Evolutionary conservation across 2,797 vertebrate species (phyloP), one percentile per base, ranked within the genome.

Genomic region (Tragopan temminckii): DNA sequence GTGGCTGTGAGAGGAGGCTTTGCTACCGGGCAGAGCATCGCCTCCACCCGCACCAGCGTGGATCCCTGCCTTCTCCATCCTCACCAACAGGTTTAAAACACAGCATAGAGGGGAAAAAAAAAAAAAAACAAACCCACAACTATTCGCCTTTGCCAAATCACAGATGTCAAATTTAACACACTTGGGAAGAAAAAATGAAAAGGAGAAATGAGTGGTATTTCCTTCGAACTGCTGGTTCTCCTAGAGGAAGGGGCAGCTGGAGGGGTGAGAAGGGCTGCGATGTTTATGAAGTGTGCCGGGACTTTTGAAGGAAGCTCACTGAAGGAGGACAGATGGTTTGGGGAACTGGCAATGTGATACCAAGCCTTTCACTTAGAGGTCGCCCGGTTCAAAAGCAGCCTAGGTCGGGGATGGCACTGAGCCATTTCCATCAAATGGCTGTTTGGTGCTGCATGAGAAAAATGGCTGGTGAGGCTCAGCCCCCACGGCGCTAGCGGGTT

Each of bases 221-320:
- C 93, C 95, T 93, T 84, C 67, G 0, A 91, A 84, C n/a, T 25
- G 67, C 89, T 48, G 36, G 88, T 94, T 76, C 93, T 95, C 74
- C 90, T 89, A 25, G 70, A 95, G 88, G 92, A 94, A 91, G 80
- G 77, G 94, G 93, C 92, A 93, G 93, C 92, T 88, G 96, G 81
- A 91, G 70, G 94, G 93, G 95, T 93, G 91, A 96, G 88, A 61
- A 92, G 82, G 93, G 89, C 74, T 72, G 81, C 63, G 90, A 89
- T 95, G 92, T 96, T 97, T 96, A 96, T 97, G 93, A 95, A 97
- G 96, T 95, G 94, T 36, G 82, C 1, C 6, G 29, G 75, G 87
- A 92, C 67, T 94, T 95, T 93, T 59, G 94, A 90, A 97, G 95
- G 93, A 96, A 95, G 87, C 94, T 94, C 76, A 23, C 66, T 94